Evolutionary conservation across 2,888 invertebrate genomes (phyloP), one percentile per base, ranked within the genome.

Genomic region (Achlya flavicornis): DNA sequence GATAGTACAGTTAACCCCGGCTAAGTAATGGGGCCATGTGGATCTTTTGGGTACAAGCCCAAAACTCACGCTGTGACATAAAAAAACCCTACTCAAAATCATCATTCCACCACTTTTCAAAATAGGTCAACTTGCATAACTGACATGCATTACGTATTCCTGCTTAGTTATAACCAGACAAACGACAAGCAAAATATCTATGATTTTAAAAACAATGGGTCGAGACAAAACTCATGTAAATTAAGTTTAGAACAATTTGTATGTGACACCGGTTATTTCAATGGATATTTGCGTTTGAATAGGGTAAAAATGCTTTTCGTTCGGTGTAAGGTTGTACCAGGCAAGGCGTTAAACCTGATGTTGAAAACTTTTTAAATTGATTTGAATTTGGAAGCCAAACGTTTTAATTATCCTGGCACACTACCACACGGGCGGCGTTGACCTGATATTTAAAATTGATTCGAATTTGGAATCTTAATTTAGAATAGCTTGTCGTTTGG

Each of bases 251-350:
- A 70, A 70, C 69, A 66, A 71, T 71, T 64, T 67, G 67, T 70
- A 43, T 41, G 41, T 61, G 62, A 61, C 58, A 53, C 19, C 19
- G 53, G 14, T 58, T 69, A 71, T 73, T 75, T 76, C 68, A 71
- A 77, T 72, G 76, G 65, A 66, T 76, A 77, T 75, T 60, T 77
- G 71, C 73, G 68, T 80, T 74, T 77, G 78, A 80, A 80, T 72
- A 43, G 64, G 57, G 53, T 63, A 63, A 67, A 65, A 66, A 69
- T 67, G 67, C 61, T 61, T 58, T 66, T 69, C 67, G 66, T 67
- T 65, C 62, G 66, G 66, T 63, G 62, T 62, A 61, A 59, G 65
- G 63, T 66, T 64, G 63, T 65, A 63, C 64, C 58, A 26, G 62
- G 58, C 57, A 19, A 19, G 19, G 53, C 53, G 53, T 53, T 53